Evolutionary conservation across 2,113 vertebrate genomes (phyloP), one percentile per base, ranked within the genome.

Genomic region (Falcunculus frontatus): DNA sequence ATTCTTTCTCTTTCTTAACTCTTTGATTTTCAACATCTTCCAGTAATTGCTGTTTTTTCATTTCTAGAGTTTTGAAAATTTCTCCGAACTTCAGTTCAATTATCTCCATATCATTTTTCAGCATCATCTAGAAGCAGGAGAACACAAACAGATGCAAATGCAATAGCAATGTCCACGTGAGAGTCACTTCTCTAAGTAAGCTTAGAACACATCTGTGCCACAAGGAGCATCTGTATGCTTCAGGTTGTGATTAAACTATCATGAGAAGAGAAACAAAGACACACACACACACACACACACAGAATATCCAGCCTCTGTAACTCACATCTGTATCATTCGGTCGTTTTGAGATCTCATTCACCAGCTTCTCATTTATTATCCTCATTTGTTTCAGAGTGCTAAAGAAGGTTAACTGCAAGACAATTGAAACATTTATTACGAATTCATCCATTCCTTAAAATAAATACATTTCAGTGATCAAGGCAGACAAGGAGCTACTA

Each of bases 321-420:
- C 94, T 97, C 76, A 98, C 97, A 3, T 96, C 79, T 2, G 7
- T 33, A 68, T 95, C 89, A 12, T 52, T 65, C 0, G 70, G 88
- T 39, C 21, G 74, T 57, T 87, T 91, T n/a, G 87, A 65, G 7
- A 97, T 74, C 84, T 97, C 97, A 73, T 94, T 94, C 20, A 37
- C 49, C 46, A 98, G 89, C 68, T 94, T 96, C 79, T 96, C 95
- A 59, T 97, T 93, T 69, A 97, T 49, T 29, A 78, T 67, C 77
- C 97, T 96, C 74, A 98, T 86, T 90, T 97, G 95, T 60, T 97
- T 98, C 86, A 98, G 87, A 46, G 79, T 96, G 70, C 92, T 96
- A 77, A 97, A 97, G 95, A 98, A 97, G 35, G 84, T 84, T 72
- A 98, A 88, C 98, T 98, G 91, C 53, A 96, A 84, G 74, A 77